Base-by-base conservation (phyloP, 2,113 vertebrate genomes). In the Ornithorhynchus anatinus region DNA sequence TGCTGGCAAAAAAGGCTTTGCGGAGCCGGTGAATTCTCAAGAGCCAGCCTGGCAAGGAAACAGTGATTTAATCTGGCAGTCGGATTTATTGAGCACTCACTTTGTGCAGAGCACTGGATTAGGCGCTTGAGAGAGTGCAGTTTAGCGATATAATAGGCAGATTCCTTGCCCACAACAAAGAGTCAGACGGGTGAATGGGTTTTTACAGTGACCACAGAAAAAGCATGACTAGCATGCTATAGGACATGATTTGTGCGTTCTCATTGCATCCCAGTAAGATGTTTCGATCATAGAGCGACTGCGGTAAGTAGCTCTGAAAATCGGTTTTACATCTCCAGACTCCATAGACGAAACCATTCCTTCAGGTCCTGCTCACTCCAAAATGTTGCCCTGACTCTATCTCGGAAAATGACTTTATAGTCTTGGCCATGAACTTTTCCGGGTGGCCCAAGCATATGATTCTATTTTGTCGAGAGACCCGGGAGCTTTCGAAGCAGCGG, bases 241-340 rank as follows among this genome's bases (percentile, higher is more conserved):
- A 51, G 71, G 20, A n/a, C n/a, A n/a, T 68, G 65, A 69, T 79
- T 43, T 39, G 19, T 57, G 22, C 62, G 51, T 10, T 22, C 66
- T 59, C 50, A 1, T 59, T 72, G 72, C 47, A 32, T 69, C 65
- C 31, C 32, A 29, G 57, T 73, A 61, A 54, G 61, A 69, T 45
- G 23, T 45, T 85, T 78, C 70, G 71, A 33, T 60, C 45, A 50
- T 61, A 19, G 64, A 61, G 42, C 71, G 5, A 72, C 59, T 59
- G 68, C 79, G 69, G 54, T 72, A 69, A 44, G 48, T 63, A 52
- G 14, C 33, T 64, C 12, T 59, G 50, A 79, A 74, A 72, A 59
- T 63, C 10, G 50, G 62, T 74, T 72, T 70, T 59, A 35, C 16
- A 67, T 36, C 20, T 36, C n/a, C 62, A 40, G 71, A 37, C 36